Base-by-base conservation (phyloP, 2,113 vertebrate species). In the Scopus umbretta region DNA sequence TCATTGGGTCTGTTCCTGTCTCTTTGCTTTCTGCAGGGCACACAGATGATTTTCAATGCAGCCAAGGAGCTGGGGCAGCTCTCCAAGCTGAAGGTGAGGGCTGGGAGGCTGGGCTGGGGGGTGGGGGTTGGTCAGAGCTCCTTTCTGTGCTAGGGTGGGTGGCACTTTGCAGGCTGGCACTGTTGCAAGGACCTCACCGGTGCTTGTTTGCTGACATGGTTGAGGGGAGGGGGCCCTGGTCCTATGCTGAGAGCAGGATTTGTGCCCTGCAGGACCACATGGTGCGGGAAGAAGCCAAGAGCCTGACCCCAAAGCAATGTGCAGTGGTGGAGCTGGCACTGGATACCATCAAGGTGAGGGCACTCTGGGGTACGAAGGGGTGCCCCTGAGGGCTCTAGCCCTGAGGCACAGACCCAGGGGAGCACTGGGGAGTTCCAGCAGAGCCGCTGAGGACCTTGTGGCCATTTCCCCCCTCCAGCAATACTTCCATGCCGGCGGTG, bases 1-100 rank as follows among this genome's bases (percentile, higher is more conserved):
- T 97, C 78, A 97, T 81, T 0, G 0, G 34, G 36, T 19, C 62
- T 3, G 5, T 40, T 47, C 53, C 85, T 84, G 53, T 90, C 70
- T 86, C 71, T 96, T 42, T 92, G 68, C 45, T 96, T 40, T 87
- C 89, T 16, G 22, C 98, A 99, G 99, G 99, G 99, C 80, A 99
- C 99, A 9, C 99, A 99, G 98, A 99, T 99, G 98, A 99, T 99
- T 96, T 99, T 99, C 95, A 99, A 99, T 0, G 99, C 99, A 4
- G 99, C 99, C 95, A 99, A 99, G 97, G 99, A 99, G 95, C 98
- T 99, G 92, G 99, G 99, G 32, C 99, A 99, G 95, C 98, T 99
- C 78, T 99, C 99, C 92, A 99, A 99, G 94, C 98, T 99, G 66
- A 99, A 99, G 99, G 99, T 99, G 98, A 94, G 56, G 50, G 34